Evolutionary conservation across 2,888 invertebrate species (phyloP), one percentile per base, ranked within the genome.

Genomic region (Esperia sulphurella): DNA sequence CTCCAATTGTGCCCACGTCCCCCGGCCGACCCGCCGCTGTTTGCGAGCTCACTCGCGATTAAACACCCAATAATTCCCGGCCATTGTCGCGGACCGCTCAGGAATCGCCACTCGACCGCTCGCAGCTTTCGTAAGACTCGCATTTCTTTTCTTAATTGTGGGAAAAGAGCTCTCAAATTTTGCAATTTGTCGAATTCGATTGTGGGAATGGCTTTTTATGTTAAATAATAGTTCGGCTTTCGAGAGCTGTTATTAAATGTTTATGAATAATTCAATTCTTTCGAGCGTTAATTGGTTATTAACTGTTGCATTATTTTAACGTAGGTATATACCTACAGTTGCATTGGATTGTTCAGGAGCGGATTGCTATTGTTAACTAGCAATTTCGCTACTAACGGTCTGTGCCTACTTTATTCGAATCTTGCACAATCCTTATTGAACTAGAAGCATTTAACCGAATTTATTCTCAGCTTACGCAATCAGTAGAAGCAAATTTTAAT

Each of bases 131-230:
- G 49, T 51, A 53, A 53, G 43, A 52, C 57, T 55, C 56, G 21
- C 21, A 65, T 69, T 73, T 67, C 71, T 68, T 73, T 69, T 67
- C 71, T 70, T 76, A 80, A 85, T 84, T 87, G 87, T 87, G 87
- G 82, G 78, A 79, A 79, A 71, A 71, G 79, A 76, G 71, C 75
- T 78, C 74, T 79, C 60, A 57, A 73, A 73, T 75, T 76, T 77
- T 75, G 71, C 72, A 74, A 75, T 73, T 65, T 71, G 63, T 60
- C 57, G 60, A 57, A 43, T 62, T 65, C 73, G 66, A 76, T 79
- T 82, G 80, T 85, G 83, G 74, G 83, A 85, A 80, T 69, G 53
- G 59, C 67, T 70, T 70, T 65, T 63, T 59, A 65, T 63, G 55
- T 62, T 61, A 63, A 54, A 55, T 53, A 21, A 54, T 57, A 21